Evolutionary conservation across 2,113 vertebrate genomes (phyloP).

Genomic region (Daphoenositta chrysoptera): DNA sequence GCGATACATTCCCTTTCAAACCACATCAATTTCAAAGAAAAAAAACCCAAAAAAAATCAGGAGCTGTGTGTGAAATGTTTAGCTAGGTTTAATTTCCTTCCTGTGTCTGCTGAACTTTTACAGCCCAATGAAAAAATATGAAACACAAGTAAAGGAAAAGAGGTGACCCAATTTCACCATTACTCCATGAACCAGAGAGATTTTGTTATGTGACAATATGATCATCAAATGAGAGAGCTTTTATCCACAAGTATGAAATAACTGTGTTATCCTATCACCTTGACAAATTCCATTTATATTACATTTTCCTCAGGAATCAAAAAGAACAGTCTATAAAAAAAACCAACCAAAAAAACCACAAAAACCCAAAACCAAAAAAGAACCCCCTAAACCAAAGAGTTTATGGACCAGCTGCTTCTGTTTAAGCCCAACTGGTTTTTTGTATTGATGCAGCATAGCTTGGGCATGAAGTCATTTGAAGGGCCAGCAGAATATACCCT

Average conservation of each 20-base stretch:
- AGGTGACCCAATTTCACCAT: not conserved
- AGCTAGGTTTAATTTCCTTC: slow-evolving; percentile 14
- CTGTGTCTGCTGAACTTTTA: slow-evolving; percentile 4
- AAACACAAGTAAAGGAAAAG: slow-evolving; percentile 18
- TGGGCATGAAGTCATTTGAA: slow-evolving; percentile 42
- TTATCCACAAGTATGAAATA: not conserved
- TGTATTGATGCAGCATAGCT: slow-evolving; percentile 42
- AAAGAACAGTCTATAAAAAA: not conserved
- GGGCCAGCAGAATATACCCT: not conserved
- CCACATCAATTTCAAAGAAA: not conserved
- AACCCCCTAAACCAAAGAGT: not conserved
- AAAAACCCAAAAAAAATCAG: not conserved
- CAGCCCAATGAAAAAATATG: not conserved
- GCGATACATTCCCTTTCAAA: not conserved
- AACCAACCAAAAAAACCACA: not conserved
- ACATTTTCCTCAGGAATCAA: slow-evolving; percentile 37
- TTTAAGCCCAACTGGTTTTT: slow-evolving; percentile 63
- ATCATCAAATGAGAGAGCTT: not conserved
- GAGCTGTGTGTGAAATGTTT: not conserved
- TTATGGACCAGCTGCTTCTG: slow-evolving; percentile 65
- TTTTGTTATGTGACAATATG: not conserved
- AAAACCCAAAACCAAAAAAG: too few species aligned
- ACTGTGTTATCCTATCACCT: not conserved
- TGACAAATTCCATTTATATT: slow-evolving; percentile 53
- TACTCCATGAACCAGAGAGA: not conserved